Conservation (phyloP, 2,797 vertebrate genomes). For the Myiotriccus ornatus region DNA sequence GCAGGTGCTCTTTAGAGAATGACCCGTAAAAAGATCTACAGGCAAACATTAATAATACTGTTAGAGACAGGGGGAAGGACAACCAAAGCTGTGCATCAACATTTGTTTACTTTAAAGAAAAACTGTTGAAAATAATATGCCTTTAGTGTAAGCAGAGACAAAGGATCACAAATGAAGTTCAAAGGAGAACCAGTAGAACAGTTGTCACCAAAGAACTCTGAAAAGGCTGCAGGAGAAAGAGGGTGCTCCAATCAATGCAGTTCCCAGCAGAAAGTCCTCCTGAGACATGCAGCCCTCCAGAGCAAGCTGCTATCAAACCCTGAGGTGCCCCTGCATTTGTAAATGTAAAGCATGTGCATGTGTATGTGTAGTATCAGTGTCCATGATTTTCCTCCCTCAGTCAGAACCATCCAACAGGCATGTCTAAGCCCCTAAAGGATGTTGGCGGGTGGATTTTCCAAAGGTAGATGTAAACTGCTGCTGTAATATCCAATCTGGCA, state of each 20-base stretch:
- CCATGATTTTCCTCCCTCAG: neutral
- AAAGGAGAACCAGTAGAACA: neutral
- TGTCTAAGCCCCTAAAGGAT: neutral
- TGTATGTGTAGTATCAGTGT: neutral
- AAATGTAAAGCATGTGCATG: rapidly evolving
- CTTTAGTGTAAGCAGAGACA: neutral
- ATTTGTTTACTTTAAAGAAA: neutral
- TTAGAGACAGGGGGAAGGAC: neutral
- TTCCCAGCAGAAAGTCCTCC: neutral
- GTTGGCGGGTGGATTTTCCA: neutral
- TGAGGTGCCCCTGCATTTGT: neutral
- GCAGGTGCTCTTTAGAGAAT: neutral
- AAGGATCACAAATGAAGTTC: neutral
- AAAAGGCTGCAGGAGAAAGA: neutral
- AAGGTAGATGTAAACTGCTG: neutral
- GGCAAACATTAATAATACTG: neutral
- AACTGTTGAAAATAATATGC: neutral
- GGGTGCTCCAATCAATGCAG: neutral
- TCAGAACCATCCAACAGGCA: neutral
- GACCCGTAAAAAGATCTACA: neutral
- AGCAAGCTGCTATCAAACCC: neutral
- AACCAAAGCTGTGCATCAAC: neutral
- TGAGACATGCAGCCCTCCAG: rapidly evolving
- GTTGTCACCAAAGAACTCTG: neutral
- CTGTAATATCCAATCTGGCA: neutral